These are phyloP conservation scores for Cyrtonyx montezumae DNA, from an alignment of 2,113 vertebrate genomes.

Conservation along the genomic window DNA sequence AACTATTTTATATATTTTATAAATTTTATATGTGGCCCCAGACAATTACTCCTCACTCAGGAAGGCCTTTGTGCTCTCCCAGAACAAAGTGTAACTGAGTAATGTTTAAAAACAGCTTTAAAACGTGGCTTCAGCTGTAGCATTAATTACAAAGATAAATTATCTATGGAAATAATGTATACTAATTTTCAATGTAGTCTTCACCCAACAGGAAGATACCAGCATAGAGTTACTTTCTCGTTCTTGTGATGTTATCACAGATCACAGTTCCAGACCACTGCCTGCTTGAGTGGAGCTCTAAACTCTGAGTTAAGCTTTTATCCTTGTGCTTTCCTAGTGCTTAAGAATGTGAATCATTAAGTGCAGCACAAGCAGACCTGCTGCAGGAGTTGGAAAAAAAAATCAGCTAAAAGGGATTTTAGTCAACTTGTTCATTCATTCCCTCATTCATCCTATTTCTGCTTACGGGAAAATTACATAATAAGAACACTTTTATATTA, in stretches of 20 bases:
- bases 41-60: too few species aligned
- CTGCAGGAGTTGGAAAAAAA: neutral
- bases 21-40: too few species aligned
- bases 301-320: neutral
- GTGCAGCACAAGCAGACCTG: neutral
- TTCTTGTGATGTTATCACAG: neutral
- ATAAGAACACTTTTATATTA: neutral
- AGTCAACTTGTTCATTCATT: neutral
- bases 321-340: neutral
- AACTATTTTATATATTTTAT: too few species aligned
- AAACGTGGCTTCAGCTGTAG: neutral
- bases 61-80: neutral
- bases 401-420: neutral
- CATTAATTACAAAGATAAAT: neutral
- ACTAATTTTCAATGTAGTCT: neutral
- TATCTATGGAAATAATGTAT: neutral
- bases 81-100: neutral
- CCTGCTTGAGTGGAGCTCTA: neutral
- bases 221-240: neutral
- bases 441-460: neutral
- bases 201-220: neutral
- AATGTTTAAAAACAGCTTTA: neutral
- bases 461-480: neutral
- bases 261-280: neutral
- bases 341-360: neutral